These are phyloP conservation scores for Microcebus lehilahytsara DNA, from an alignment of 2,113 vertebrate species.

Conservation along the genomic window DNA sequence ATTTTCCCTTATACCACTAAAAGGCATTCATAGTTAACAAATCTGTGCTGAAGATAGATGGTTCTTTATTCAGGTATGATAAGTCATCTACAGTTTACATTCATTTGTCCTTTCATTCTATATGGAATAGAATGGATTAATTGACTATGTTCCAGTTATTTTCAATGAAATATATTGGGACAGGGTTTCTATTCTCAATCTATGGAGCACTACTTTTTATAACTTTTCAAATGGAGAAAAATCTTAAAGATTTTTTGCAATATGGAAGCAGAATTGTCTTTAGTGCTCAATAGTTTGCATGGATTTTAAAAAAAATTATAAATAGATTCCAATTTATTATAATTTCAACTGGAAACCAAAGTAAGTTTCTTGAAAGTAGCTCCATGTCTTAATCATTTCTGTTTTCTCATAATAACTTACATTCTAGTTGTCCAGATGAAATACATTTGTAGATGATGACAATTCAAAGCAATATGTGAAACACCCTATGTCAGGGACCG, in stretches of 20 bases:
- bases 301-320: background rate
- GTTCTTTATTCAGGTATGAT: background rate
- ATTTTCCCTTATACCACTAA: background rate
- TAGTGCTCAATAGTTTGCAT: background rate
- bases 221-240: background rate
- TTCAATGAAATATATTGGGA: background rate
- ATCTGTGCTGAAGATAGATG: background rate
- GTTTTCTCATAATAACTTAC: background rate
- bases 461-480: background rate
- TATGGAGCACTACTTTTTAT: background rate
- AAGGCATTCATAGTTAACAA: background rate
- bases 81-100: background rate
- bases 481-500: background rate
- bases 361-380: background rate
- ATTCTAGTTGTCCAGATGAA: background rate
- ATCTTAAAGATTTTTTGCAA: constrained; percentile 4
- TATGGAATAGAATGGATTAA: background rate
- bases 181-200: background rate
- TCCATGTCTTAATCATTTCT: no score
- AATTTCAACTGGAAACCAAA: background rate
- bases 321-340: background rate
- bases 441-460: background rate
- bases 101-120: background rate
- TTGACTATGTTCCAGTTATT: background rate
- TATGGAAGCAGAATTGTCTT: background rate